Conservation (phyloP, 92 coral and sea anemone species). For the Zoanthus sociatus region DNA sequence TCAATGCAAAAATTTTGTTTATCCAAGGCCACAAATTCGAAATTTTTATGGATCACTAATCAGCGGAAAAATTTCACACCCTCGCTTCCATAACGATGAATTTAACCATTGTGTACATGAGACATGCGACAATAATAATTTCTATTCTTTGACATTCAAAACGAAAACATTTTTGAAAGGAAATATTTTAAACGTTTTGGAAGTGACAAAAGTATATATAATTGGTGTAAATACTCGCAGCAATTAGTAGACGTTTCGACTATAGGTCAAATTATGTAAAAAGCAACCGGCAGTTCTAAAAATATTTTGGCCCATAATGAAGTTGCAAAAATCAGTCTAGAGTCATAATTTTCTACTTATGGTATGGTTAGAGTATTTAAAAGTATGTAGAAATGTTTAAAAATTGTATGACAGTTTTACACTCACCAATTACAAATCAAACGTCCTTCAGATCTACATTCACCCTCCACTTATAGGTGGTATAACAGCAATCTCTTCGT, state of each 20-base stretch:
- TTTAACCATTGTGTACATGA: too few relatives aligned
- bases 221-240: neutral
- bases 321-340: too few relatives aligned
- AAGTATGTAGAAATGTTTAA: neutral
- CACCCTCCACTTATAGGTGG: slow-evolving; percentile 98
- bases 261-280: neutral
- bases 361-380: neutral
- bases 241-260: neutral
- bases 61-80: too few relatives aligned
- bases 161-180: too few relatives aligned
- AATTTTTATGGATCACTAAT: too few relatives aligned
- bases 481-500: slow-evolving; percentile 94
- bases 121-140: too few relatives aligned
- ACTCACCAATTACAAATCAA: neutral
- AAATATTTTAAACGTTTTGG: neutral
- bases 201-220: neutral
- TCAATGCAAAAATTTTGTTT: too few relatives aligned
- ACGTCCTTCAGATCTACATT: slow-evolving; percentile 22
- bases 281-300: neutral
- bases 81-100: too few relatives aligned
- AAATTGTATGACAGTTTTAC: neutral
- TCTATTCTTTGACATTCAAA: too few relatives aligned
- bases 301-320: too few relatives aligned
- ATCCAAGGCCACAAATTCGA: too few relatives aligned
- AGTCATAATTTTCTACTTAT: neutral